Conservation (phyloP, 2,888 invertebrate species). For the Oligia latruncula region DNA sequence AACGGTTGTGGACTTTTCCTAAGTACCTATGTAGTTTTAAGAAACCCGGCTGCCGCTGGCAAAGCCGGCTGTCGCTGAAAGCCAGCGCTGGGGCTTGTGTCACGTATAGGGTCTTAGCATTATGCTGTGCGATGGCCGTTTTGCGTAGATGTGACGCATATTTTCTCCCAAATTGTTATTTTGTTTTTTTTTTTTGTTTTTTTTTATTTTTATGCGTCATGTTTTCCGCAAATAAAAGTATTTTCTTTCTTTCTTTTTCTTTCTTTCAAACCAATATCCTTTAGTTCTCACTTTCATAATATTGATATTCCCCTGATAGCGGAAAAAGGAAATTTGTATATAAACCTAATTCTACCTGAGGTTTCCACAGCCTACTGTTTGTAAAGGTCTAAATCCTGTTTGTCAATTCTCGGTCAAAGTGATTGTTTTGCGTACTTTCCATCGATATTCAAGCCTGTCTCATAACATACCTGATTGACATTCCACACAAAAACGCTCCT, state of each 20-base stretch:
- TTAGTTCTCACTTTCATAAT: not conserved
- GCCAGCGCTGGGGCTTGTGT: no score
- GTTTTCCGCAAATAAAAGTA: no score
- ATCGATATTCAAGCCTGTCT: not conserved
- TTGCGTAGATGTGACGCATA: no score
- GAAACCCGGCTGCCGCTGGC: no score
- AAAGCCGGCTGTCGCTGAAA: no score
- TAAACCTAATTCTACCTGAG: no score
- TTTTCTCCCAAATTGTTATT: no score
- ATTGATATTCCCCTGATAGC: not conserved
- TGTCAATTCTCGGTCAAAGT: not conserved
- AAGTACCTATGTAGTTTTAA: not conserved
- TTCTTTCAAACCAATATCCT: not conserved
- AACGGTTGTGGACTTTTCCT: not conserved
- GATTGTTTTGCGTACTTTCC: not conserved
- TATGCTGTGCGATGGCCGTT: no score
- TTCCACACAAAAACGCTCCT: not conserved
- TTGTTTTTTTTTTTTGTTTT: no score
- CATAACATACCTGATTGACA: constrained; percentile 3
- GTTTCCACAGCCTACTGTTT: not conserved
- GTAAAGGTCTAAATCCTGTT: not conserved
- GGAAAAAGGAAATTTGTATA: not conserved
- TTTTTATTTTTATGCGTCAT: no score
- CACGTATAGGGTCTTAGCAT: no score
- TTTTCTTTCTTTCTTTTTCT: no score